phyloP scores from a whole-genome alignment of 2,888 invertebrate species.

The Zygaena filipendulae region DNA sequence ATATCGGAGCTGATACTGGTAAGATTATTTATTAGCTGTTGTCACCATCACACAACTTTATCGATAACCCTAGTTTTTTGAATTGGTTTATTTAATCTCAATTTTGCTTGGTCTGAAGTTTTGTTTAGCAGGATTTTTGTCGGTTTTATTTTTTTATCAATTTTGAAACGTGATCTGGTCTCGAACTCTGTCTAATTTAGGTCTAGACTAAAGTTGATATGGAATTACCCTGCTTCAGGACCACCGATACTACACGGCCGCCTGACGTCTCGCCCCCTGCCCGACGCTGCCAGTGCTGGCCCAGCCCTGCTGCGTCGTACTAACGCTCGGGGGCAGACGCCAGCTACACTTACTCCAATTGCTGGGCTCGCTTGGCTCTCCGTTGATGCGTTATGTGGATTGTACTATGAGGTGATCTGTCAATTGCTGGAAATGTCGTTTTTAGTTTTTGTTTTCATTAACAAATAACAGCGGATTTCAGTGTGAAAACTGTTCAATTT shows the following conservation, averaged over 20 bases:
- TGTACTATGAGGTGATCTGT: conserved; percentile 78
- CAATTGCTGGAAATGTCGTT: not conserved
- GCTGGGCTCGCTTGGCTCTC: conserved; percentile 87
- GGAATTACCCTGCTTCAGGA: conserved; percentile 24
- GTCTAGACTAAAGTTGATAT: too few relatives aligned
- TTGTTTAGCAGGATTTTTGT: not conserved
- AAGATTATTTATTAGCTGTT: too few relatives aligned
- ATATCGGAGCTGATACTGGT: conserved; percentile 68
- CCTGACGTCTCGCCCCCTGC: conserved; percentile 74
- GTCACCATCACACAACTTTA: not conserved
- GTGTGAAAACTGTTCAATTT: too few relatives aligned
- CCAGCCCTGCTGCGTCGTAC: conserved; percentile 74
- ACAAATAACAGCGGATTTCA: too few relatives aligned
- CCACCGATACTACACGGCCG: conserved; percentile 74
- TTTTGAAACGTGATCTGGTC: not conserved
- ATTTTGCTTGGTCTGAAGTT: not conserved
- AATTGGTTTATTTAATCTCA: not conserved
- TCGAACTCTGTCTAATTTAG: too few relatives aligned
- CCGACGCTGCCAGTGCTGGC: conserved; percentile 77
- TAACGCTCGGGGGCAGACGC: conserved; percentile 60
- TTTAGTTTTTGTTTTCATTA: not conserved
- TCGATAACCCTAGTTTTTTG: too few relatives aligned
- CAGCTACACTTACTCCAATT: conserved; percentile 50
- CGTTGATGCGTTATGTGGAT: conserved; percentile 81
- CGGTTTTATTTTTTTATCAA: not conserved